These are phyloP conservation scores for Sebastes cheni DNA, from an alignment of 2,797 vertebrate species.

Conservation along the genomic window DNA sequence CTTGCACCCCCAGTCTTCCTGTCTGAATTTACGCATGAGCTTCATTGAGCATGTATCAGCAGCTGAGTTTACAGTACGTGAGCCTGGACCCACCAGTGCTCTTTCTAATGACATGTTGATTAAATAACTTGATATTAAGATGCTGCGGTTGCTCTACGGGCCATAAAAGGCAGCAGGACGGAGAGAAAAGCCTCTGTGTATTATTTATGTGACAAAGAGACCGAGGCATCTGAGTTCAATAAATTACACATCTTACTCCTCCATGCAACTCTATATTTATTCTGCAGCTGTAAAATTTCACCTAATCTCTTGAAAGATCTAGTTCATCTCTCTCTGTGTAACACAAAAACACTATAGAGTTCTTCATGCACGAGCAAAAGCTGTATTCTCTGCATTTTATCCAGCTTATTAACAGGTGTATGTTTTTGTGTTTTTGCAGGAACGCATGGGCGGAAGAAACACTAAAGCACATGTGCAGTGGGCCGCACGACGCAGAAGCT, in stretches of 20 bases:
- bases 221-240: conserved; percentile 26
- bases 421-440: neutral
- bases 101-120: conserved; percentile 73
- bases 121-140: conserved; percentile 70
- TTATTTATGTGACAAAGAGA: conserved; percentile 49
- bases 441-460: neutral
- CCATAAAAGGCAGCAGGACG: conserved; percentile 69
- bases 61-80: conserved; percentile 60
- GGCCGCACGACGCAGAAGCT: neutral
- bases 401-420: neutral
- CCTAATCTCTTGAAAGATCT: neutral
- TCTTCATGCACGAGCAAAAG: no score
- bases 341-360: neutral
- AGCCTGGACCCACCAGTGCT: conserved; percentile 36
- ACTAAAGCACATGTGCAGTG: neutral
- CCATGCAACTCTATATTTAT: conserved; percentile 19
- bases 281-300: conserved; percentile 23
- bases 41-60: conserved; percentile 31
- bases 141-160: conserved; percentile 31
- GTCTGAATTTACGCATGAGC: no score
- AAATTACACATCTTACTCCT: conserved; percentile 30
- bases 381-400: neutral
- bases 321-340: neutral
- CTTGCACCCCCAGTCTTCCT: no score
- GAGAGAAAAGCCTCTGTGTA: conserved; percentile 5